These are phyloP conservation scores for Halisarca cf. caerulea DNA, from an alignment of 37 sponge, comb jelly and placozoan genomes.

Conservation along the genomic window DNA sequence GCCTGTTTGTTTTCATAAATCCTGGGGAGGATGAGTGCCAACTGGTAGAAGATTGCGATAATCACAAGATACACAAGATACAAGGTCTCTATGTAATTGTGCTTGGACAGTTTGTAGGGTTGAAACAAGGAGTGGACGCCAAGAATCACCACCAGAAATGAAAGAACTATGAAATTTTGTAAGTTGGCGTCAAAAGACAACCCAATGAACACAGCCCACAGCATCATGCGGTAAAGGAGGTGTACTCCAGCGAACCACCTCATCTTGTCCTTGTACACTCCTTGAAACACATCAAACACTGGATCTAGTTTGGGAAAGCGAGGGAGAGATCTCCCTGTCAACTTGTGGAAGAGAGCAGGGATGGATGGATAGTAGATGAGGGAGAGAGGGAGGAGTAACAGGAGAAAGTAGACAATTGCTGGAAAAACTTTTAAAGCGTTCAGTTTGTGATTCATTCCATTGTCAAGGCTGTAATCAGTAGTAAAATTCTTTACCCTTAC, in stretches of 20 bases:
- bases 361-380: conserved; percentile 16
- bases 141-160: neutral
- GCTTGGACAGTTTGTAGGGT: neutral
- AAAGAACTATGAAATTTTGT: neutral
- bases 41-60: no score
- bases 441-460: no score
- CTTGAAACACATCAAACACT: conserved; percentile 25
- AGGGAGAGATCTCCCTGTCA: neutral
- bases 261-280: conserved; percentile 8
- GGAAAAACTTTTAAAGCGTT: neutral
- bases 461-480: no score
- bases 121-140: conserved; percentile 8
- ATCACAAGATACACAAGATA: neutral
- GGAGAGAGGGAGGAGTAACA: neutral
- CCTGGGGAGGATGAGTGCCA: no score
- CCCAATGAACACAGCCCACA: neutral
- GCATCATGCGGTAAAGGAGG: neutral
- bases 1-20: no score
- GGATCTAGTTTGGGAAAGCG: conserved; percentile 2
- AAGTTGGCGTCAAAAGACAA: no score
- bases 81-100: conserved; percentile 23
- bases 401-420: neutral
- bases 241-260: conserved; percentile 4
- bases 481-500: no score
- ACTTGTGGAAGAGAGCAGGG: neutral